A percentile compares a stretch with the other conserved stretches of the same genome.
Conservation (phyloP, 2,797 vertebrate species). For the Enteromius afrohamiltoni region DNA sequence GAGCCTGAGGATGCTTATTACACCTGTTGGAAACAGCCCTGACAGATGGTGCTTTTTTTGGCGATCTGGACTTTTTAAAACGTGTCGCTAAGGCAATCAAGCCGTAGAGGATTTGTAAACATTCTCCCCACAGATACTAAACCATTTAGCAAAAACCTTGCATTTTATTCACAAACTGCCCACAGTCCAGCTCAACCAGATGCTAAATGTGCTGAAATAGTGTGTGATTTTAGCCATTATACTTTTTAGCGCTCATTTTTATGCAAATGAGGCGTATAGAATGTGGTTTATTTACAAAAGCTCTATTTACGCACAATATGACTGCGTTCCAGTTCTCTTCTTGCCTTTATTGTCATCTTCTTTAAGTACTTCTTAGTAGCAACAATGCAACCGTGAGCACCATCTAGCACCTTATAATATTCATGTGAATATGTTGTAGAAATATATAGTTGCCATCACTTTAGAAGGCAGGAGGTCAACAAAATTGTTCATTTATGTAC, state of each 20-base stretch:
- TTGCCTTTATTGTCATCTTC: background rate
- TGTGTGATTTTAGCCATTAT: background rate
- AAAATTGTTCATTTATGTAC: background rate
- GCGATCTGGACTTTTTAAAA: constrained; percentile 37
- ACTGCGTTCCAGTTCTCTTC: background rate
- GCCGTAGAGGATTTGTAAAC: constrained; percentile 42
- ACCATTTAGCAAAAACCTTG: constrained; percentile 13
- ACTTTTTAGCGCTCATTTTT: background rate
- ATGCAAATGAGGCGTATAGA: background rate
- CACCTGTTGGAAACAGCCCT: constrained; percentile 56
- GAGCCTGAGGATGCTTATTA: constrained; percentile 51
- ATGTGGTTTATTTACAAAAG: background rate
- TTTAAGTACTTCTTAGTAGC: background rate
- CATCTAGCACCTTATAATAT: background rate
- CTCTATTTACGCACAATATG: background rate
- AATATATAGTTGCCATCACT: background rate
- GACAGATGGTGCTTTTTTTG: constrained; percentile 49
- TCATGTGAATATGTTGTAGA: background rate
- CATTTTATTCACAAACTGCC: constrained; percentile 12
- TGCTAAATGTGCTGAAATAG: constrained; percentile 13
- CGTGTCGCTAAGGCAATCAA: constrained; percentile 28
- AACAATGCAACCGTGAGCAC: background rate
- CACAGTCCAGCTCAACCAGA: constrained; percentile 18
- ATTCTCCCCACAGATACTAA: constrained; percentile 18
- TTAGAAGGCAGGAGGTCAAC: background rate